Conservation (phyloP, 2,113 vertebrate species). For the Entomyzon cyanotis region DNA sequence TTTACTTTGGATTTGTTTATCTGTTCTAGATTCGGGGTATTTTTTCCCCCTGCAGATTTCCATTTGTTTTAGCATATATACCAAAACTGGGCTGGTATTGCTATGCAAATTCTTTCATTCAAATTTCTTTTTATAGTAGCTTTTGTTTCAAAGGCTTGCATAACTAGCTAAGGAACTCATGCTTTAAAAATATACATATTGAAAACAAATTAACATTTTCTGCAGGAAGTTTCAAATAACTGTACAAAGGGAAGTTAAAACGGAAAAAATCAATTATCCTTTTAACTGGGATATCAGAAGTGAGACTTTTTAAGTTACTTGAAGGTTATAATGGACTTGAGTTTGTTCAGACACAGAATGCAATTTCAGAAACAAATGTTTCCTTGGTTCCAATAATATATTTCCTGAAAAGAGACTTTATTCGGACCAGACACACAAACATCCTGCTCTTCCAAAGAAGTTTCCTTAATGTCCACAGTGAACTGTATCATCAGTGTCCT, state of each 20-base stretch:
- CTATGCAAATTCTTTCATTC: slow-evolving; percentile 30
- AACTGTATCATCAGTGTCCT: neutral
- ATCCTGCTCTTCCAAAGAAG: neutral
- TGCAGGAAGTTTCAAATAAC: slow-evolving; percentile 29
- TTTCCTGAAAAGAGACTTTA: neutral
- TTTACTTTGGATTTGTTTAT: neutral
- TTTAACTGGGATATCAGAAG: slow-evolving; percentile 15
- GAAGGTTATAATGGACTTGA: neutral
- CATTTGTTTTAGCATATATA: neutral
- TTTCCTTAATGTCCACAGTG: neutral
- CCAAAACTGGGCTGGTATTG: neutral
- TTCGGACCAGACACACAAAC: neutral
- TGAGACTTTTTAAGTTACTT: neutral
- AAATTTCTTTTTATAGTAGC: slow-evolving; percentile 11
- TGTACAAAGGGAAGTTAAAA: neutral
- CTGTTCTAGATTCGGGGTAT: neutral
- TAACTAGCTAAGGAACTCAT: neutral
- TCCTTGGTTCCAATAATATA: neutral
- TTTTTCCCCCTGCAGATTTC: neutral
- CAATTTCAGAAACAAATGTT: neutral
- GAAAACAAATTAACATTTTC: slow-evolving; percentile 38
- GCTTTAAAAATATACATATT: neutral
- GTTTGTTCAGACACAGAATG: slow-evolving; percentile 10
- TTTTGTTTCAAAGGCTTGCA: slow-evolving; percentile 40
- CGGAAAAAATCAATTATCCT: slow-evolving; percentile 18